Percentiles rank a stretch among this genome's conserved stretches.
These are phyloP conservation scores for Lycopodina hypogea DNA, from an alignment of 37 sponge, comb jelly and placozoan genomes.

Conservation along the genomic window DNA sequence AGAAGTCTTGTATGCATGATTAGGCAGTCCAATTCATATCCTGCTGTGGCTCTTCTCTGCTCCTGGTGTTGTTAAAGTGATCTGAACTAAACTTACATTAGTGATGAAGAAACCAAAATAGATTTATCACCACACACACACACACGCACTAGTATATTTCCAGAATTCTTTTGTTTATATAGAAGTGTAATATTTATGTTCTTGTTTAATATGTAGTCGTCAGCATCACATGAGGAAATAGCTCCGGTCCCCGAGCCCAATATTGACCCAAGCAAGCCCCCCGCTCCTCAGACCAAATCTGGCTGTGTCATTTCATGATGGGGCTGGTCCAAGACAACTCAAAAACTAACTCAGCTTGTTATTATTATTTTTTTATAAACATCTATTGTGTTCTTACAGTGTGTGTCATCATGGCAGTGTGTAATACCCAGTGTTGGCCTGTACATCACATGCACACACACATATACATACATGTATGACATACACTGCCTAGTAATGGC, in stretches of 20 bases:
- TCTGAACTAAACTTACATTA: too few relatives aligned
- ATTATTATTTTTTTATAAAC: background rate
- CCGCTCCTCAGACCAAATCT: conserved; percentile 76
- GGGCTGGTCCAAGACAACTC: background rate
- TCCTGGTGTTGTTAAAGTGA: too few relatives aligned
- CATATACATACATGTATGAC: too few relatives aligned
- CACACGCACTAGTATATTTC: background rate
- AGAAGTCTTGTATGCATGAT: too few relatives aligned
- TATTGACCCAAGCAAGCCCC: conserved; percentile 70
- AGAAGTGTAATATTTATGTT: background rate
- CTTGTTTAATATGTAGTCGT: conserved; percentile 29
- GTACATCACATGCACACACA: background rate
- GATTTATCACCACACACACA: background rate
- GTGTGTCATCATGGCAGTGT: background rate
- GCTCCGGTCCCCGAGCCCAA: conserved; percentile 88
- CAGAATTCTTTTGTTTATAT: background rate
- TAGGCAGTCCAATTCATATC: too few relatives aligned
- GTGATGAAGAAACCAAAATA: too few relatives aligned
- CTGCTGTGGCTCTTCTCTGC: too few relatives aligned
- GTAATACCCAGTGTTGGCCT: background rate
- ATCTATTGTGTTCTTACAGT: background rate
- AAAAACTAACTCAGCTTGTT: too few relatives aligned
- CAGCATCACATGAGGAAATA: conserved; percentile 78
- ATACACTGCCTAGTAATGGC: too few relatives aligned
- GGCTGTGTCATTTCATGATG: conserved; percentile 70